Conservation (phyloP, 2,888 invertebrate genomes). For the Arenicola marina region DNA sequence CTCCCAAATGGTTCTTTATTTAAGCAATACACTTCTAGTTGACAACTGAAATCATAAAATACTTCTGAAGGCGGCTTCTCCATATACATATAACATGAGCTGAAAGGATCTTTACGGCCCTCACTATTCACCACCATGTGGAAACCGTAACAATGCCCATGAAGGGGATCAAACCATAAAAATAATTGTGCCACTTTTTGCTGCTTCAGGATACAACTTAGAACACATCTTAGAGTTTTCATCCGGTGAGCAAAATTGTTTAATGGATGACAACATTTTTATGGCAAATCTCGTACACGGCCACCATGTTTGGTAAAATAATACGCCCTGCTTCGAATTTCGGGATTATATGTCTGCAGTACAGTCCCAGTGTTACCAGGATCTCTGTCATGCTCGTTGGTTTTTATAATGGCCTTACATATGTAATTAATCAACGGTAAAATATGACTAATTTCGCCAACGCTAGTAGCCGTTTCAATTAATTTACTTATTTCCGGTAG, state of each 20-base stretch:
- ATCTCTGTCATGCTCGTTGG: not conserved
- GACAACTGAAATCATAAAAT: conserved; percentile 1
- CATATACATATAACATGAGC: not conserved
- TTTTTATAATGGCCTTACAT: too few relatives aligned
- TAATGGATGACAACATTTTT: not conserved
- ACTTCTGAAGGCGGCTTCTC: not conserved
- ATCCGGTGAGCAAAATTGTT: too few relatives aligned
- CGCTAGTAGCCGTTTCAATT: not conserved
- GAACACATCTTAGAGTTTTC: not conserved
- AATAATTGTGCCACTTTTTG: not conserved
- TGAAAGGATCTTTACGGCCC: conserved; percentile 1
- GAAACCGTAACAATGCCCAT: conserved; percentile 2
- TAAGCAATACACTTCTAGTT: not conserved
- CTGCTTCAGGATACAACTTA: not conserved
- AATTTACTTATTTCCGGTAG: not conserved
- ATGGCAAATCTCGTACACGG: not conserved
- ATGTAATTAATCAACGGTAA: too few relatives aligned
- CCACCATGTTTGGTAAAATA: not conserved
- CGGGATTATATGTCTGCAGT: not conserved
- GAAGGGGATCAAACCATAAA: conserved; percentile 2
- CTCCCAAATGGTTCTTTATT: not conserved
- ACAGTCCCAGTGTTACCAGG: not conserved
- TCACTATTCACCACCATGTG: not conserved
- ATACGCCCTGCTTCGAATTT: not conserved
- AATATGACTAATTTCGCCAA: not conserved